Evolutionary conservation across 2,113 vertebrate genomes (phyloP).

Genomic region (Budorcas taxicolor): DNA sequence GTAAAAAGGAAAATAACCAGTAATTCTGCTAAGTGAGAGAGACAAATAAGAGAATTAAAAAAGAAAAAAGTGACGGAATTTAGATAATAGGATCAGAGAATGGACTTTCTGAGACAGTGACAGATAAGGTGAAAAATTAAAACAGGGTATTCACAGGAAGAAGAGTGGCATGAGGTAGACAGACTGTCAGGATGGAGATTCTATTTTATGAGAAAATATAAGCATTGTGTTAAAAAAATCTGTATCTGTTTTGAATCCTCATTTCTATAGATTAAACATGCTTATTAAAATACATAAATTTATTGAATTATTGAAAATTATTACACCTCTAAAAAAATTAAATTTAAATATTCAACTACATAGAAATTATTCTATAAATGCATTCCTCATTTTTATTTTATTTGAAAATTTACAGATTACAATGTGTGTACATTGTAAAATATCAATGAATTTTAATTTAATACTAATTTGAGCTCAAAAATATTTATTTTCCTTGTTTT

Average conservation of each 20-base stretch:
- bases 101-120: background rate
- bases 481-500: background rate
- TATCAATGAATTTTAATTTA: background rate
- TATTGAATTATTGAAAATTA: background rate
- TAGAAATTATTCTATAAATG: background rate
- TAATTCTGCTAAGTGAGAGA: background rate
- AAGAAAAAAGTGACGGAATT: background rate
- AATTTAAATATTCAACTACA: background rate
- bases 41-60: background rate
- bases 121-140: background rate
- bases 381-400: background rate
- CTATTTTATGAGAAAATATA: background rate
- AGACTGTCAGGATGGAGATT: background rate
- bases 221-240: background rate
- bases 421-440: background rate
- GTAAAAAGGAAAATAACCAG: background rate
- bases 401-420: background rate
- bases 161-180: background rate
- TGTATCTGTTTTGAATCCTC: background rate
- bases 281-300: background rate
- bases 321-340: background rate
- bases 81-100: background rate
- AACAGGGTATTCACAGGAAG: background rate
- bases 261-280: background rate
- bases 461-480: background rate